Evolutionary conservation across 1,140 invertebrate species (phyloP).

Genomic region (Adoxophyes honmai): DNA sequence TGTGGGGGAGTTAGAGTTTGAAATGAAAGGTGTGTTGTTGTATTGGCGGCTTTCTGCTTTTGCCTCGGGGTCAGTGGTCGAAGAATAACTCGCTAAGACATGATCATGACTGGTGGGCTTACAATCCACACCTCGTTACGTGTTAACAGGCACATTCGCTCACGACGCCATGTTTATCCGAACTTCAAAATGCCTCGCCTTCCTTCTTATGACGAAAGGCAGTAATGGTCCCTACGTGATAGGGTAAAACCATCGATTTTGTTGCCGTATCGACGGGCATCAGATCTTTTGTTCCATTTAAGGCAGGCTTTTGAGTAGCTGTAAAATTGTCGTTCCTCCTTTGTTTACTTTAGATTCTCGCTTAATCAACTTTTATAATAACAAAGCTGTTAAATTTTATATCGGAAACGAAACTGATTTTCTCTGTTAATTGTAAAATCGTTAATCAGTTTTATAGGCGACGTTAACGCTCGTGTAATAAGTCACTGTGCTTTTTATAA

Average conservation of each 20-base stretch:
- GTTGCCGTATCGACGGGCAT: slow-evolving; percentile 14
- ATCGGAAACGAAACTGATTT: slow-evolving; percentile 6
- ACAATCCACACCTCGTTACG: slow-evolving; percentile 74
- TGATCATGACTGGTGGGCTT: slow-evolving; percentile 74
- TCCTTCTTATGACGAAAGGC: slow-evolving; percentile 52
- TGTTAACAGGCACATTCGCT: slow-evolving; percentile 74
- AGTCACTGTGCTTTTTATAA: slow-evolving; percentile 33
- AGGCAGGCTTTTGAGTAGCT: background rate
- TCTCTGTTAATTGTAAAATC: slow-evolving; percentile 4
- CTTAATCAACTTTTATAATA: background rate
- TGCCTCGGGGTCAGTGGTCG: slow-evolving; percentile 60
- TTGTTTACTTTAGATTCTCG: background rate
- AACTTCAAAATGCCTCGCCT: slow-evolving; percentile 60
- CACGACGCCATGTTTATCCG: slow-evolving; percentile 72
- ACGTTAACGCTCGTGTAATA: slow-evolving; percentile 28
- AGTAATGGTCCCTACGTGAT: slow-evolving; percentile 62
- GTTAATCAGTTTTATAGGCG: slow-evolving; percentile 28
- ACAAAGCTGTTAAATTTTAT: slow-evolving; percentile 1
- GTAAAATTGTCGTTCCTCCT: background rate
- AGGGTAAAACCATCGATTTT: slow-evolving; percentile 31
- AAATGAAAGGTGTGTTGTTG: slow-evolving; percentile 14
- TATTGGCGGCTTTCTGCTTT: slow-evolving; percentile 39
- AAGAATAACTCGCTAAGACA: slow-evolving; percentile 71
- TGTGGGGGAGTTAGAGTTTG: slow-evolving; percentile 13
- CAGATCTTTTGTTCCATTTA: background rate